Conservation (phyloP, 2,113 vertebrate genomes). For the Puffinus mauretanicus region DNA sequence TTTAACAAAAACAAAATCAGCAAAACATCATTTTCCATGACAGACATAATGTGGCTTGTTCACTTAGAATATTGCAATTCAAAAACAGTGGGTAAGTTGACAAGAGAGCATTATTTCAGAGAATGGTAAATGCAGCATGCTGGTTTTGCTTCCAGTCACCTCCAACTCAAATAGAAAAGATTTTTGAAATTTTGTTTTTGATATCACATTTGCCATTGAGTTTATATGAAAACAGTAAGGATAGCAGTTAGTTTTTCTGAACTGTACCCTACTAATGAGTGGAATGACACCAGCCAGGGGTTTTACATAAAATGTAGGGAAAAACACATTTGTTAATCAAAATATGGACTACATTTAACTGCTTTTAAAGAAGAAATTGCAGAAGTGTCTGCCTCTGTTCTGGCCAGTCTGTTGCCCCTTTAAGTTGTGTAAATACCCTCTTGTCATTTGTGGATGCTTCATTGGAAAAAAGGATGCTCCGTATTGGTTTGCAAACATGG, state of each 20-base stretch:
- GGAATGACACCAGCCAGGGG: conserved; percentile 32
- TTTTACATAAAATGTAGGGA: conserved; percentile 56
- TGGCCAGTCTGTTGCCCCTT: background rate
- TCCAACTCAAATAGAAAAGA: conserved; percentile 35
- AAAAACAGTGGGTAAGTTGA: conserved; percentile 55
- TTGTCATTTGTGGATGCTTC: background rate
- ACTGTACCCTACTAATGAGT: conserved; percentile 47
- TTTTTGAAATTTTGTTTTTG: conserved; percentile 11
- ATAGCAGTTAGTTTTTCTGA: conserved; percentile 61
- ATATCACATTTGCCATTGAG: conserved; percentile 51
- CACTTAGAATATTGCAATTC: conserved; percentile 56
- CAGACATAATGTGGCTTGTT: conserved; percentile 58
- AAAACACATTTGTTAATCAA: conserved; percentile 55
- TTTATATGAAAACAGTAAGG: conserved; percentile 59
- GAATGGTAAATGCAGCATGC: conserved; percentile 41
- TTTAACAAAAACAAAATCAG: conserved; percentile 25
- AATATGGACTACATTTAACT: background rate
- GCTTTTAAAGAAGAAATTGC: conserved; percentile 21
- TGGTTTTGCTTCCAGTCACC: conserved; percentile 49
- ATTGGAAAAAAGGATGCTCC: background rate
- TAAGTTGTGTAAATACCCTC: background rate
- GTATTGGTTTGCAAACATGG: background rate
- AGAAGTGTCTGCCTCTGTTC: background rate
- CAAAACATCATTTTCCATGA: conserved; percentile 43
- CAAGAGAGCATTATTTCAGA: conserved; percentile 61